Base-by-base conservation (phyloP, 2,888 invertebrate species). In the Catonia carolina region DNA sequence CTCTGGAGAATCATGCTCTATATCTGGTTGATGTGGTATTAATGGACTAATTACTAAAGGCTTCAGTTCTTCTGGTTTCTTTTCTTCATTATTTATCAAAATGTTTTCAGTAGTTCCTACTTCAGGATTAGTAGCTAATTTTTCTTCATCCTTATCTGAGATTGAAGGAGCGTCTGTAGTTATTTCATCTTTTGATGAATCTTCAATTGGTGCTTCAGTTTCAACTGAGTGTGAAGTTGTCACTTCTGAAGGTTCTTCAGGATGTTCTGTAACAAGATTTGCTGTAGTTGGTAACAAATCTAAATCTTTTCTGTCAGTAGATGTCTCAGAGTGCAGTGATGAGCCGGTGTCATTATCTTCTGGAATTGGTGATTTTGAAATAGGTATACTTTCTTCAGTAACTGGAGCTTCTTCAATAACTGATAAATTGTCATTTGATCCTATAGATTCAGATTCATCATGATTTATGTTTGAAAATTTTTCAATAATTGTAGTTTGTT, bases 21-120 rank as follows among this genome's bases (percentile, higher is more conserved):
- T 57, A 42, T 53, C 3, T 41, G 15, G 22, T 10, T 48, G 42
- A 8, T 52, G 39, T 14, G 58, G 41, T 37, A 47, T 35, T 35
- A 45, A 51, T 49, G 49, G 33, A 10, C 49, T 27, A 37, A 14
- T 15, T n/a, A 47, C 41, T 53, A 45, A 31, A 15, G 51, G 41
- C 31, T 52, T 59, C 12, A 20, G 27, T n/a, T 31, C 37, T 49
- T 52, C 45, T 20, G 51, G n/a, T n/a, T n/a, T n/a, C n/a, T n/a
- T n/a, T n/a, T n/a, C n/a, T n/a, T n/a, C n/a, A n/a, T n/a, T n/a
- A n/a, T n/a, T n/a, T n/a, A n/a, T n/a, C n/a, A n/a, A n/a, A n/a
- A n/a, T n/a, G n/a, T 23, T 22, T 51, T 51, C 51, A 51, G 20
- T 35, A 18, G 36, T 14, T 14, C 20, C 36, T 39, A 22, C 51